Base-by-base conservation (phyloP, 1,140 invertebrate species). In the Myzus persicae region DNA sequence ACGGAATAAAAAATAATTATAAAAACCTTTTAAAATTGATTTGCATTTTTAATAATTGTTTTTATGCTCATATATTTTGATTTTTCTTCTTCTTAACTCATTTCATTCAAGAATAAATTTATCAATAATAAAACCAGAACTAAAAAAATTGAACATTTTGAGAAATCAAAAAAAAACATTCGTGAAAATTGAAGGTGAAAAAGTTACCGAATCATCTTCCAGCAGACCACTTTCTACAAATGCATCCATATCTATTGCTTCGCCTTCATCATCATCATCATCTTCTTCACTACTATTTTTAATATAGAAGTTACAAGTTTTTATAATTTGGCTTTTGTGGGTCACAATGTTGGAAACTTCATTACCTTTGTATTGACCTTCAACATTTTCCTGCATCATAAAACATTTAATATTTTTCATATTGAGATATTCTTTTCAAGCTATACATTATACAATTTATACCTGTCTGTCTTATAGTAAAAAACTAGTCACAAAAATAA, bases 201-300 rank as follows among this genome's bases (percentile, higher is more conserved):
- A 44, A 67, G n/a, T 95, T 95, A 98, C 98, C 94, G 97, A 97
- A 95, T 99, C 98, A 93, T 98, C 96, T 95, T 99, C 99, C 38
- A 99, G 95, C 95, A 98, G 96, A 54, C 98, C 99, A 95, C 97
- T 98, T 94, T 99, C 98, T 96, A 99, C 98, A 96, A 99, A 99
- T 94, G 97, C 98, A 95, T 99, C 99, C 99, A 99, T 99, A 95
- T 99, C 99, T 94, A 97, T 97, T 31, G 98, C 98, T 95, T 99
- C 98, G 93, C 97, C 98, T 94, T 99, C 98, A n/a, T 97, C 90
- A 3, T 95, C 95, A 81, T 96, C 95, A 93, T 96, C 95, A 7
- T 95, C 95, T 26, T 96, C 95, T 40, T 14, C n/a, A 76, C 22
- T 26, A 89, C 24, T 36, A 89, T 54, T 89, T 51, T 48, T n/a